Percentiles rank a stretch among this genome's conserved stretches.
Evolutionary conservation across 1,140 invertebrate species (phyloP).

Genomic region (Wasmannia auropunctata): DNA sequence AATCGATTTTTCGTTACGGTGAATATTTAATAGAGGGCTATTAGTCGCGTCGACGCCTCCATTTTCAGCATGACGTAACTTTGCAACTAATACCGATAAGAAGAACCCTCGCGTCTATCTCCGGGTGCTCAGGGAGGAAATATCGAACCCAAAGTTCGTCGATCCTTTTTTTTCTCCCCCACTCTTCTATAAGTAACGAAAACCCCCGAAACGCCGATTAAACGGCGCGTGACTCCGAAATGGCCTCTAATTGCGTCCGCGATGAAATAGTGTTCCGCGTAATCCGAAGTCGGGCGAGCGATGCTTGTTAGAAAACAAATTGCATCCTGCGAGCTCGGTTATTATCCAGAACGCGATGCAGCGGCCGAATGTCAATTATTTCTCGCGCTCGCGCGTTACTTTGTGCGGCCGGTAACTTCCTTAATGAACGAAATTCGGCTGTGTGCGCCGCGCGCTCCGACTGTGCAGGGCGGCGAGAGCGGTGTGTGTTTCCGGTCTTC

Average conservation of each 20-base stretch:
- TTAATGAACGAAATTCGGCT: slow-evolving; percentile 62
- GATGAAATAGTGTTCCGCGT: slow-evolving; percentile 39
- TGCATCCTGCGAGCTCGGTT: slow-evolving; percentile 39
- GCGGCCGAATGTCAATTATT: slow-evolving; percentile 40
- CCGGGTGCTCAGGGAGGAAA: neutral
- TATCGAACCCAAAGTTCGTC: neutral
- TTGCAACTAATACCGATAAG: slow-evolving; percentile 2
- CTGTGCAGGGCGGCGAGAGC: neutral
- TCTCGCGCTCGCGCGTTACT: slow-evolving; percentile 6
- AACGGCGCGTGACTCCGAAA: neutral
- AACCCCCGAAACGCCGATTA: neutral
- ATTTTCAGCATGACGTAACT: slow-evolving; percentile 13
- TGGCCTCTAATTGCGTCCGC: slow-evolving; percentile 17
- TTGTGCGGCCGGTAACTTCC: slow-evolving; percentile 32
- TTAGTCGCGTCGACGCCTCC: neutral
- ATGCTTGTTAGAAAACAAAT: slow-evolving; percentile 51
- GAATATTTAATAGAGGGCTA: neutral
- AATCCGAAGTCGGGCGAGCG: slow-evolving; percentile 16
- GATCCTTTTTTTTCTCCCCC: neutral
- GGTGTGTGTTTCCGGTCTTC: slow-evolving; percentile 13
- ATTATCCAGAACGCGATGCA: slow-evolving; percentile 47
- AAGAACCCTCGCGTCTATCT: neutral
- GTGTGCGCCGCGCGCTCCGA: slow-evolving; percentile 17
- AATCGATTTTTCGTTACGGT: slow-evolving; percentile 5
- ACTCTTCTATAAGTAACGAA: neutral